phyloP scores from a whole-genome alignment of 2,797 vertebrate genomes.

The Chiropotes sagulatus region DNA sequence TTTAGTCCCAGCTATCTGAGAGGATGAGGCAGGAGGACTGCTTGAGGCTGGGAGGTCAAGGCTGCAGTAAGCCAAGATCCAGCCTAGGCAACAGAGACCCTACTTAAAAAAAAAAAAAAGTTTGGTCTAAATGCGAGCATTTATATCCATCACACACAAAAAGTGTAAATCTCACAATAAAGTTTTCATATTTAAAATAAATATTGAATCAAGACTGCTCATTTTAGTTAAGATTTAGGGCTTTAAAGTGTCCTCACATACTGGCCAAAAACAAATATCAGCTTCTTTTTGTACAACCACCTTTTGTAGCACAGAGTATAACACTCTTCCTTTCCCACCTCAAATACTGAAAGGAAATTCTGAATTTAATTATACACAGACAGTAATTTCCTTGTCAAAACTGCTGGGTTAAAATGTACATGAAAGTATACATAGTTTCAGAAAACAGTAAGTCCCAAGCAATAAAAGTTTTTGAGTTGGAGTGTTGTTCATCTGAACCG shows the following conservation, averaged over 20 bases:
- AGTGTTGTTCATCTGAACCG: not conserved
- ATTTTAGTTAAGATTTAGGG: conserved; percentile 17
- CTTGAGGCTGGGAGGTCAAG: not conserved
- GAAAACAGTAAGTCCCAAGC: not conserved
- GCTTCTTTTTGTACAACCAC: not conserved
- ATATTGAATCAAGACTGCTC: not conserved
- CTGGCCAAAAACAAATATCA: not conserved
- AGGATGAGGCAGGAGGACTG: not conserved
- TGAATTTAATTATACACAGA: conserved; percentile 41
- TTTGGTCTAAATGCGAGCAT: not conserved
- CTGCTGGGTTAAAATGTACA: not conserved
- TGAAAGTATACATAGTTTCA: not conserved
- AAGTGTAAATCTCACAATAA: not conserved
- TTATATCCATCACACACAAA: not conserved
- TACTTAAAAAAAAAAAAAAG: not conserved
- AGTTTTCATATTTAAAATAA: not conserved
- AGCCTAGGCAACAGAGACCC: not conserved
- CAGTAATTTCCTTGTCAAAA: not conserved
- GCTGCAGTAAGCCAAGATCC: not conserved
- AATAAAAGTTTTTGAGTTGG: not conserved
- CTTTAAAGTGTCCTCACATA: not conserved
- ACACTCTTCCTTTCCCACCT: not conserved
- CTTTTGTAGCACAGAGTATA: not conserved
- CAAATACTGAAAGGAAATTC: conserved; percentile 26
- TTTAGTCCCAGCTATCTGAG: not conserved